Conservation (phyloP, 2,797 vertebrate genomes). For the Myioborus miniatus region DNA sequence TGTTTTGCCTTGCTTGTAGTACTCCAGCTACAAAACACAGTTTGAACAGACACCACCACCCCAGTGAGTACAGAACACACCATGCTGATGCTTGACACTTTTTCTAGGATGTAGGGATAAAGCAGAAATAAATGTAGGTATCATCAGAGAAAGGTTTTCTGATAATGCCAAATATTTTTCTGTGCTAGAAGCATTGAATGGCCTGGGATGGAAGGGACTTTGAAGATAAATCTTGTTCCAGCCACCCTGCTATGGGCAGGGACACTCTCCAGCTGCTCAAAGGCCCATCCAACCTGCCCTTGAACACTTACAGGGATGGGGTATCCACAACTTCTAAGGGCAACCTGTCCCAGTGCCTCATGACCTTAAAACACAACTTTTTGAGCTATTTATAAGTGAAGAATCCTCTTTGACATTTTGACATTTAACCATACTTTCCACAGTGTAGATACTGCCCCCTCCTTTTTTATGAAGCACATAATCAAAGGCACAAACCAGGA, state of each 20-base stretch:
- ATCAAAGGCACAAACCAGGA: neutral
- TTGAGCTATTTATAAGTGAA: neutral
- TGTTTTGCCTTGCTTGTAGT: slow-evolving; percentile 98
- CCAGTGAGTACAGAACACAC: neutral
- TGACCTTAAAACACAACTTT: neutral
- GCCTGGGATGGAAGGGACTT: neutral
- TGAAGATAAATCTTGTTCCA: neutral
- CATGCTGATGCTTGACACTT: neutral
- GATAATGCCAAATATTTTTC: neutral
- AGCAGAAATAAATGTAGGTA: neutral
- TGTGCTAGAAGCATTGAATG: neutral
- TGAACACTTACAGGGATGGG: neutral
- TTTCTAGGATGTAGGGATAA: neutral
- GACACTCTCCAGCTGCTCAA: neutral
- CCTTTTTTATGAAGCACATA: neutral
- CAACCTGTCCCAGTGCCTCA: neutral
- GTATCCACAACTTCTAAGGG: neutral
- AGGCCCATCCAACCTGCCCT: neutral
- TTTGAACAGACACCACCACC: neutral
- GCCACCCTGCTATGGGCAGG: neutral
- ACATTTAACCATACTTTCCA: neutral
- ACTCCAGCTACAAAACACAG: slow-evolving; percentile 87
- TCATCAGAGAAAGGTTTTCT: neutral
- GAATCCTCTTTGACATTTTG: neutral
- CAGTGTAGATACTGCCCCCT: fast-evolving